Evolutionary conservation across 2,888 invertebrate genomes (phyloP).

Genomic region (Stenoptilia bipunctidactyla): DNA sequence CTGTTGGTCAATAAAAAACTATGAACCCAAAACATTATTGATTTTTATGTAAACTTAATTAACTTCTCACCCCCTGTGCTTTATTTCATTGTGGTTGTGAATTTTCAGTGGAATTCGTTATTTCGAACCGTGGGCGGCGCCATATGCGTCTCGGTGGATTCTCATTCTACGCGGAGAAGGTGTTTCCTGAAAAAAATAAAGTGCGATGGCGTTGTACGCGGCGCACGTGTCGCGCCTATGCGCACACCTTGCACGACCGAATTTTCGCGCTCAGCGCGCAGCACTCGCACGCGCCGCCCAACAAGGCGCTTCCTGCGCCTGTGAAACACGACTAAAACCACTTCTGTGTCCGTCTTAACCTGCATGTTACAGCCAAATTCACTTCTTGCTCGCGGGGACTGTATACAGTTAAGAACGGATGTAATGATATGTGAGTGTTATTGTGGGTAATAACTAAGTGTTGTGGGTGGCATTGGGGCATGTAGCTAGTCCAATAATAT

Average conservation of each 20-base stretch:
- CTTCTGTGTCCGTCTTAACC: conserved; percentile 29
- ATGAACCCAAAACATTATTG: background rate
- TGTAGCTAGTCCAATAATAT: no score
- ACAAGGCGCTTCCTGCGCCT: conserved; percentile 1
- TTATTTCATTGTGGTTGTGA: no score
- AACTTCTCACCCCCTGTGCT: no score
- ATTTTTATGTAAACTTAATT: no score
- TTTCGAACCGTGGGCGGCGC: conserved; percentile 62
- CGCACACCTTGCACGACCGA: conserved; percentile 60
- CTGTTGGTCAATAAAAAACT: conserved; percentile 6
- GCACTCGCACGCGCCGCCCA: conserved; percentile 58
- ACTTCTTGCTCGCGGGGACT: no score
- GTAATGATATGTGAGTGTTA: no score
- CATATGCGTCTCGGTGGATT: conserved; percentile 65
- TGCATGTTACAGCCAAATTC: no score
- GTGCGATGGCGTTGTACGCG: conserved; percentile 67
- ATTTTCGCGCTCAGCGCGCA: conserved; percentile 63
- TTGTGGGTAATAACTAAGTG: no score
- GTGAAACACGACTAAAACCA: conserved; percentile 21
- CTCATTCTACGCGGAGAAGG: conserved; percentile 67
- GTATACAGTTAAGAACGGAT: no score
- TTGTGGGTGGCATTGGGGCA: no score
- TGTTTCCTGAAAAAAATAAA: conserved; percentile 63
- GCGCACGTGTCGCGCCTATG: conserved; percentile 63
- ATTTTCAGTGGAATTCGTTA: conserved; percentile 68